phyloP scores from a whole-genome alignment of 1,140 invertebrate genomes.

The Drosophila bocqueti region DNA sequence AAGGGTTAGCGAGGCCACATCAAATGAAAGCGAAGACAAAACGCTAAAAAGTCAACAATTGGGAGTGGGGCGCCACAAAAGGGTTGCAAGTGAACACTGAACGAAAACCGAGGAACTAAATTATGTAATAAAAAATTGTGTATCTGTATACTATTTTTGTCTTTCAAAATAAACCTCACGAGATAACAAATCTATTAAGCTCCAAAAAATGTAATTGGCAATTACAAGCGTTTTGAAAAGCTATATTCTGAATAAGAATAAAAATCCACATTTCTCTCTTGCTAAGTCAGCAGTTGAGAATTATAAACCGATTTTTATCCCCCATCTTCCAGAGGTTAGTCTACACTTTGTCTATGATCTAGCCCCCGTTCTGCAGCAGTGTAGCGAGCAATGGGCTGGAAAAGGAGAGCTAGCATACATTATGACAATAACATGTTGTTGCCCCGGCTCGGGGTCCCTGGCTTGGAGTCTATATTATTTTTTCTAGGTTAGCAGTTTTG shows the following conservation, averaged over 20 bases:
- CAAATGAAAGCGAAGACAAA: conserved; percentile 71
- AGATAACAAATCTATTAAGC: no score
- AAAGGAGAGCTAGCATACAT: conserved; percentile 42
- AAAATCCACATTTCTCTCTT: background rate
- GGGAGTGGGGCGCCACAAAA: conserved; percentile 48
- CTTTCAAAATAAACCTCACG: no score
- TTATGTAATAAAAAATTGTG: background rate
- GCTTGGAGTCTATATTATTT: conserved; percentile 46
- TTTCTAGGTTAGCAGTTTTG: conserved; percentile 43
- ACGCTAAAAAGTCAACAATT: conserved; percentile 79
- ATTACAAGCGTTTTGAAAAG: background rate
- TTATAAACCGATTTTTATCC: background rate
- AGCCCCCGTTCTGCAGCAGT: background rate
- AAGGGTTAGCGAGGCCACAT: conserved; percentile 46
- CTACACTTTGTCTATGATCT: background rate
- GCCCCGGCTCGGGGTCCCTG: conserved; percentile 8
- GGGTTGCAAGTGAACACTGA: conserved; percentile 52
- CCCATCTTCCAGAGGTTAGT: no score
- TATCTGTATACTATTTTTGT: no score
- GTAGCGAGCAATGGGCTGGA: conserved; percentile 12
- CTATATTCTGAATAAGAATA: no score
- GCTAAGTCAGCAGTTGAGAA: background rate
- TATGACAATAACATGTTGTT: conserved; percentile 80
- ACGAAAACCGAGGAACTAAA: conserved; percentile 6
- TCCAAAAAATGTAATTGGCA: background rate